Percentiles rank a stretch among this genome's conserved stretches.
Conservation (phyloP, 2,888 invertebrate species). For the Lycaena phlaeas region DNA sequence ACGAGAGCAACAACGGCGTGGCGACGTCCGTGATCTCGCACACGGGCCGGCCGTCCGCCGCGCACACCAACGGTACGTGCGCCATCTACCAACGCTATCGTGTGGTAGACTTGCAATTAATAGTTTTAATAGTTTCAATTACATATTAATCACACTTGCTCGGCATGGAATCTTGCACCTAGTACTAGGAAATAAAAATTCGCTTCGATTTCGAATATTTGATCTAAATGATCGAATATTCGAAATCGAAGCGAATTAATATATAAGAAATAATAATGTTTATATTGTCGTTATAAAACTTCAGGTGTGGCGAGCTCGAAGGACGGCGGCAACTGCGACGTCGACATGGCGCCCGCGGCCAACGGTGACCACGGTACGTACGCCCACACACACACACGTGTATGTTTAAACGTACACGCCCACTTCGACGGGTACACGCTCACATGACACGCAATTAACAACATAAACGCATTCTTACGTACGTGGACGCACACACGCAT, state of each 20-base stretch:
- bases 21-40: conserved; percentile 89
- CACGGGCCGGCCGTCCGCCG: conserved; percentile 61
- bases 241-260: too few relatives aligned
- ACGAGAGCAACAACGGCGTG: conserved; percentile 44
- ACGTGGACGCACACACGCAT: too few relatives aligned
- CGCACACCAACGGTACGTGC: conserved; percentile 29
- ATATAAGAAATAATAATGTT: background rate
- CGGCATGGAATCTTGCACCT: too few relatives aligned
- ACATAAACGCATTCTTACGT: background rate
- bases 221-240: too few relatives aligned
- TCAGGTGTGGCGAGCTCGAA: conserved; percentile 23
- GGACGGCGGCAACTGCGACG: conserved; percentile 28
- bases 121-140: too few relatives aligned
- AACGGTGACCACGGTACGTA: conserved; percentile 30
- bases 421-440: too few relatives aligned
- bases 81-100: too few relatives aligned
- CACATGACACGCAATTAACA: background rate
- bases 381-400: background rate
- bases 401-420: too few relatives aligned
- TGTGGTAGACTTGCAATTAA: too few relatives aligned
- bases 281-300: background rate
- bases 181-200: too few relatives aligned
- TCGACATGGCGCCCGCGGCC: conserved; percentile 38
- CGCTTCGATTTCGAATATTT: too few relatives aligned
- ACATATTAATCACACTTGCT: too few relatives aligned